Percentiles rank a stretch among this genome's conserved stretches.
Evolutionary conservation across 2,113 vertebrate genomes (phyloP).

Genomic region (Haemorhous mexicanus): DNA sequence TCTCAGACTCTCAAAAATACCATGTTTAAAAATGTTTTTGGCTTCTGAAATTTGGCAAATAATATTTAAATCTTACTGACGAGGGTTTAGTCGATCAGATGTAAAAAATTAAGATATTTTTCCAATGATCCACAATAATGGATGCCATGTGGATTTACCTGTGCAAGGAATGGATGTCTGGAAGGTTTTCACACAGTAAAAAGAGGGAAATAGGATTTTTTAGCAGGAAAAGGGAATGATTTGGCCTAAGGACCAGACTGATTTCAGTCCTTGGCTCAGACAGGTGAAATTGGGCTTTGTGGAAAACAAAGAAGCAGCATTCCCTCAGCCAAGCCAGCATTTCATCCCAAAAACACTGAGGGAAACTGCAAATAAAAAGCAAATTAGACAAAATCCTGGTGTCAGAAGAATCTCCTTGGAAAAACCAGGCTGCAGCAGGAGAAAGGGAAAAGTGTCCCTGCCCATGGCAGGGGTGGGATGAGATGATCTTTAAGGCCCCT

Average conservation of each 20-base stretch:
- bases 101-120: background rate
- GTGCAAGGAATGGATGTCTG: background rate
- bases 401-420: background rate
- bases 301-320: background rate
- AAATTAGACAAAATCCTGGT: background rate
- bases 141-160: background rate
- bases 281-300: fast-evolving
- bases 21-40: background rate
- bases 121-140: background rate
- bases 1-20: background rate
- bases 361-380: background rate
- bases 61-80: background rate
- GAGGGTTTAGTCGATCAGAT: background rate
- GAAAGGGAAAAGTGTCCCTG: background rate
- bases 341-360: background rate
- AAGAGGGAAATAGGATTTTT: background rate
- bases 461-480: background rate
- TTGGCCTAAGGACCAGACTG: background rate
- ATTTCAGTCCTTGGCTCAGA: background rate
- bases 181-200: background rate
- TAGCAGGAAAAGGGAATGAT: background rate
- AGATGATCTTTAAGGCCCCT: background rate
- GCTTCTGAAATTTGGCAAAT: background rate
- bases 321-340: background rate
- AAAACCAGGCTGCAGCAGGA: background rate